Base-by-base conservation (phyloP, 2,797 vertebrate species). In the Helicolenus hilgendorfi region DNA sequence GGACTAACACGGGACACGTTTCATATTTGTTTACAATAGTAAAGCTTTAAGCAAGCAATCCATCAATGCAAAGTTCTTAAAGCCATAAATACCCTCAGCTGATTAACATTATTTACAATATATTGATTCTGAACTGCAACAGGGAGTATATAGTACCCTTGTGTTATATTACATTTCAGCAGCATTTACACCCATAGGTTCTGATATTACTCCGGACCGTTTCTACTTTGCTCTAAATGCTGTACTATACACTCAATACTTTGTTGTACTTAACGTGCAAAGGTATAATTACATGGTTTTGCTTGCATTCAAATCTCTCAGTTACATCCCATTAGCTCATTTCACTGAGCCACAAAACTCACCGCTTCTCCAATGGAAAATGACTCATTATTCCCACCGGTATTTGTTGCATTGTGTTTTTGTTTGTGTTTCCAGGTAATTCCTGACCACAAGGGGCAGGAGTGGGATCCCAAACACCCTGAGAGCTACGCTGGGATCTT, bases 401-500 rank as follows among this genome's bases (percentile, higher is more conserved):
- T 27, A 24, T 55, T 20, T 71, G 3, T 24, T 38, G 18, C n/a
- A 6, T 56, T 76, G 7, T 75, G 20, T 76, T 45, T 45, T 7
- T 35, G n/a, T 73, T 20, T 68, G 27, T 81, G 24, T 81, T 81
- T 83, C 2, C 87, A 99, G 98, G 98, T 98, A 22, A 99, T 99
- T 92, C 98, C 98, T 72, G 94, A 98, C 79, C 96, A 93, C 55
- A 97, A 94, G 0, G 98, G 98, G 31, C 99, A 99, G 92, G 98
- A 99, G 55, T 99, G 99, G 99, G 97, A 99, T 80, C 81, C 93
- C 31, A 96, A 92, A 53, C 96, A 98, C 70, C 97, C 98, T 0
- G 97, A 97, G 68, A 95, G 88, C 80, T 98, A 99, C 0, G 96
- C 97, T 2, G 99, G 99, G 63, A 99, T 99, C 86, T 99, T 99